These are phyloP conservation scores for Anguilla pacifica DNA, from an alignment of 2,797 vertebrate genomes.

Conservation along the genomic window DNA sequence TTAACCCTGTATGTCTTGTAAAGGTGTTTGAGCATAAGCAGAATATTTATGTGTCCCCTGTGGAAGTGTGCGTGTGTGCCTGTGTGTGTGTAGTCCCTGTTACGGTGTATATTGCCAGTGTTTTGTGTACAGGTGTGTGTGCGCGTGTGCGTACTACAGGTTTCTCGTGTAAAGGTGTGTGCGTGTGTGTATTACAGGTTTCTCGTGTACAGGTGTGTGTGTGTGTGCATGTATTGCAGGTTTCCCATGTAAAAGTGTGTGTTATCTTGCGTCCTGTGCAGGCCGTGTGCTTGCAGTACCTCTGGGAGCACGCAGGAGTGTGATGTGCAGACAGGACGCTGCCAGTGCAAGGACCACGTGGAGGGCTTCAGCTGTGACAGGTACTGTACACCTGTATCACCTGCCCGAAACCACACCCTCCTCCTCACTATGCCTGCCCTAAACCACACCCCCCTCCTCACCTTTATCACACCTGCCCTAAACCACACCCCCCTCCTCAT, in stretches of 20 bases:
- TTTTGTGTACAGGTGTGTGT: too few relatives aligned
- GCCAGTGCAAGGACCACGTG: conserved; percentile 89
- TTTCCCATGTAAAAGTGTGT: not conserved
- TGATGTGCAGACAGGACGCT: conserved; percentile 85
- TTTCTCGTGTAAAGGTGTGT: too few relatives aligned
- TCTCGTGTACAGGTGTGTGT: not conserved
- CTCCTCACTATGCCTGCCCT: not conserved
- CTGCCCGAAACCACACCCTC: conserved; percentile 6
- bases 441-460: conserved; percentile 4
- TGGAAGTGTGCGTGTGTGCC: too few relatives aligned
- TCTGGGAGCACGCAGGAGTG: conserved; percentile 90
- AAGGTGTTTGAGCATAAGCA: not conserved
- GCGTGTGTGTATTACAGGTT: too few relatives aligned
- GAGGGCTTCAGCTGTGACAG: conserved; percentile 96
- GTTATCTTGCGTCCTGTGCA: conserved; percentile 48
- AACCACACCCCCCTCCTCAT: not conserved
- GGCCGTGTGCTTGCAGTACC: conserved; percentile 84
- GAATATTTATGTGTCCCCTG: too few relatives aligned
- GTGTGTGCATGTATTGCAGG: not conserved
- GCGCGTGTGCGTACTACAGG: too few relatives aligned
- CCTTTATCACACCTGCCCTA: not conserved
- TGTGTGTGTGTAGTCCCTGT: too few relatives aligned
- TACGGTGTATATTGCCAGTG: too few relatives aligned
- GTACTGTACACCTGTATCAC: conserved; percentile 59
- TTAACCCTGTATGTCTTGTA: not conserved